phyloP scores from a whole-genome alignment of 2,888 invertebrate species.

The Spatulosminthurus flaviceps region DNA sequence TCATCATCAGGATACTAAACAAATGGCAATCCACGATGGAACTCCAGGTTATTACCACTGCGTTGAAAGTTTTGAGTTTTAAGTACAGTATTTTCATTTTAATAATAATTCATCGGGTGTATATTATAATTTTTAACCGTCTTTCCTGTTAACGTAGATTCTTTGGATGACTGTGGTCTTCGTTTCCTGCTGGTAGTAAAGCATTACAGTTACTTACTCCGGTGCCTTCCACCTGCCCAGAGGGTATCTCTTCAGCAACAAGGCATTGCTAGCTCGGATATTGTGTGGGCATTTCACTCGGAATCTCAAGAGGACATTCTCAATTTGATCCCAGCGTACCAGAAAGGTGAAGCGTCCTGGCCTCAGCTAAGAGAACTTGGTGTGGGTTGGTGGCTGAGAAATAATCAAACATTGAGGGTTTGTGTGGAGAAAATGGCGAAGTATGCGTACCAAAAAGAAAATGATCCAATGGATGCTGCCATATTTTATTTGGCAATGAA shows the following conservation, averaged over 20 bases:
- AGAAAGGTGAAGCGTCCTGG: conserved; percentile 89
- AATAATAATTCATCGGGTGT: no score
- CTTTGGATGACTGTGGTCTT: conserved; percentile 96
- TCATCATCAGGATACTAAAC: conserved; percentile 54
- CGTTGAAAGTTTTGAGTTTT: no score
- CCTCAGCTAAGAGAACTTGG: conserved; percentile 86
- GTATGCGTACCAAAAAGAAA: conserved; percentile 55
- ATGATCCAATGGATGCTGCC: conserved; percentile 97
- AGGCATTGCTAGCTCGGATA: conserved; percentile 87
- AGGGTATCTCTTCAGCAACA: conserved; percentile 84
- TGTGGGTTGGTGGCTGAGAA: conserved; percentile 97
- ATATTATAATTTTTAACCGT: no score
- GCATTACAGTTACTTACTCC: conserved; percentile 93
- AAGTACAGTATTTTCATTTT: no score
- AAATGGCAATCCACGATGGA: conserved; percentile 60
- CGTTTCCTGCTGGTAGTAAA: conserved; percentile 96
- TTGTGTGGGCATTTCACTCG: conserved; percentile 99
- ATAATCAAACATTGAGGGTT: conserved; percentile 79
- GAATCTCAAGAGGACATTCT: conserved; percentile 96
- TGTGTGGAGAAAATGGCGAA: conserved; percentile 80
- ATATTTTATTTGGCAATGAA: conserved; percentile 97
- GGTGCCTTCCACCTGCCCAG: conserved; percentile 91
- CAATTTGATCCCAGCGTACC: conserved; percentile 85
- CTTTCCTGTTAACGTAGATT: no score
- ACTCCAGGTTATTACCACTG: conserved; percentile 59